A percentile compares a stretch with the other conserved stretches of the same genome.
Conservation (phyloP, 1,140 invertebrate genomes). For the Rhopalosiphum maidis region DNA sequence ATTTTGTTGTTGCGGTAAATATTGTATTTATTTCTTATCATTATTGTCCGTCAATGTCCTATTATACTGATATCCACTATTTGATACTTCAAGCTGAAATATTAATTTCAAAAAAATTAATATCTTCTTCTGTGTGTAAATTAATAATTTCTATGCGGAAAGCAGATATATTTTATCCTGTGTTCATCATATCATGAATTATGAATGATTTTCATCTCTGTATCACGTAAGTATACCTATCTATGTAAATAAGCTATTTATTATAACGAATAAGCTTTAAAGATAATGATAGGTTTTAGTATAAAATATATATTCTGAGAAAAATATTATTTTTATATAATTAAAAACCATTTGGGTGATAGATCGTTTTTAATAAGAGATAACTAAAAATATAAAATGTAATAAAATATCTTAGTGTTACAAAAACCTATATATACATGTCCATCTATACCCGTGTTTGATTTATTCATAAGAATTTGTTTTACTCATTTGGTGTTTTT, state of each 20-base stretch:
- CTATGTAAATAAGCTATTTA: neutral
- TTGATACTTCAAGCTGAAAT: neutral
- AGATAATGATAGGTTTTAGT: neutral
- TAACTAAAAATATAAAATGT: neutral
- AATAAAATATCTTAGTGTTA: neutral
- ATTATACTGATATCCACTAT: neutral
- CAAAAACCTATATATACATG: neutral
- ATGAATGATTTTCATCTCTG: neutral
- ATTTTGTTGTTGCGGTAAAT: slow-evolving; percentile 43
- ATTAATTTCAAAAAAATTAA: neutral
- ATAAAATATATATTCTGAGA: neutral
- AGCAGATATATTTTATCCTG: neutral
- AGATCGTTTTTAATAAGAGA: neutral
- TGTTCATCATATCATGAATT: slow-evolving; percentile 5
- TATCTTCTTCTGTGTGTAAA: neutral
- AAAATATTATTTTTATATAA: neutral
- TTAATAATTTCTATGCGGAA: neutral
- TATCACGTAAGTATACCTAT: neutral
- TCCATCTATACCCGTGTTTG: neutral
- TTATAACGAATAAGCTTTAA: neutral
- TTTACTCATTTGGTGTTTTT: neutral
- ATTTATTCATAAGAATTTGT: neutral
- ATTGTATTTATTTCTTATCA: neutral
- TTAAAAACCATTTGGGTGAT: neutral
- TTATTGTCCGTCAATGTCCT: neutral